Percentiles rank a stretch among this genome's conserved stretches.
phyloP scores from a whole-genome alignment of 2,888 invertebrate species.

The Limnephilus marmoratus region DNA sequence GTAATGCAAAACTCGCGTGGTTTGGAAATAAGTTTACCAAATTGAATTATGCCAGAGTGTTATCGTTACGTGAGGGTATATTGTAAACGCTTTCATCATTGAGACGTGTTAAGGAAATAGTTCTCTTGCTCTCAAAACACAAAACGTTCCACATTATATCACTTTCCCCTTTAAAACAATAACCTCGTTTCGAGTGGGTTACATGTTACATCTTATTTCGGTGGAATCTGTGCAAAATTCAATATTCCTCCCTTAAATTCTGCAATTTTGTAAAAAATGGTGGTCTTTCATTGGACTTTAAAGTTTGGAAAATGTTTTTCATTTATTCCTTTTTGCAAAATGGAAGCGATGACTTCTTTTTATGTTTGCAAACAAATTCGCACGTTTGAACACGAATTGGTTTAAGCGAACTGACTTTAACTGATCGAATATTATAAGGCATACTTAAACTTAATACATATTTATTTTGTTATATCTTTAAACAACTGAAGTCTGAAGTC shows the following conservation, averaged over 20 bases:
- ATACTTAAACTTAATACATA: background rate
- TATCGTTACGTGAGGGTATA: slow-evolving; percentile 50
- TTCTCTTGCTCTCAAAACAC: slow-evolving; percentile 48
- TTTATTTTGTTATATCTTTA: background rate
- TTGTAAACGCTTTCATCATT: slow-evolving; percentile 49
- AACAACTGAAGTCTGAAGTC: no score
- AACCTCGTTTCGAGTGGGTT: slow-evolving; percentile 37
- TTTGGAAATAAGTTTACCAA: slow-evolving; percentile 61
- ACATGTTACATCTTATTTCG: slow-evolving; percentile 2
- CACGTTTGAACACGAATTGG: background rate
- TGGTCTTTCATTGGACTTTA: background rate
- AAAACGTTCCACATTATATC: slow-evolving; percentile 52
- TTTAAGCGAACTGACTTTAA: background rate
- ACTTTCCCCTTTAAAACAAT: slow-evolving; percentile 65
- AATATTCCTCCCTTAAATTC: slow-evolving; percentile 1
- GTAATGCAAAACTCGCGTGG: slow-evolving; percentile 35
- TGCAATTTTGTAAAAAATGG: background rate
- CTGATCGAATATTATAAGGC: background rate
- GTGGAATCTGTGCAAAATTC: background rate
- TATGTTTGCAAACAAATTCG: background rate
- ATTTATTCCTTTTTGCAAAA: background rate
- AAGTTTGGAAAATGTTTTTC: background rate
- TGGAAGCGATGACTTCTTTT: background rate
- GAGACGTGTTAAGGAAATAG: slow-evolving; percentile 62
- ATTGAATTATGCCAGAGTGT: slow-evolving; percentile 62